Evolutionary conservation across 2,888 invertebrate genomes (phyloP).

Genomic region (Calameuta filiformis): DNA sequence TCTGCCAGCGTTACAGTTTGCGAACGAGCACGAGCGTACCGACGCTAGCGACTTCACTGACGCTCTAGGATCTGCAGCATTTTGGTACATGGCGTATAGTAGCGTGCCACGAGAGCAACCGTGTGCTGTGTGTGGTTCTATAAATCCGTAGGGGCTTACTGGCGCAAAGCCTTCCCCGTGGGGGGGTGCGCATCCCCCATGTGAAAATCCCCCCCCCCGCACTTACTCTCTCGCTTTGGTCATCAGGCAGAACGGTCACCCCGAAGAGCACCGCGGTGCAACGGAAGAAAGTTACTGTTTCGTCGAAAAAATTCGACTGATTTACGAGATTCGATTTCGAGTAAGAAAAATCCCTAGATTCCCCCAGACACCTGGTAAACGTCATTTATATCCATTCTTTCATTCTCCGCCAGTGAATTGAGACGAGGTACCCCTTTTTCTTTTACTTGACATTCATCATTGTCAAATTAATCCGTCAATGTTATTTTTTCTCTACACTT

Average conservation of each 20-base stretch:
- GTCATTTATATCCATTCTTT: background rate
- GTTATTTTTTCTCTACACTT: background rate
- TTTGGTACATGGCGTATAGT: constrained; percentile 59
- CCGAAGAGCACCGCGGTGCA: background rate
- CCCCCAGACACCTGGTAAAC: background rate
- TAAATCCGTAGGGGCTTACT: constrained; percentile 65
- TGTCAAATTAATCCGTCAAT: background rate
- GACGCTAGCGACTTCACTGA: constrained; percentile 5
- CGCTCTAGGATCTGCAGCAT: constrained; percentile 47
- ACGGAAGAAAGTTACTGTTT: background rate
- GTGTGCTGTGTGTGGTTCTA: constrained; percentile 64
- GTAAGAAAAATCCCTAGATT: background rate
- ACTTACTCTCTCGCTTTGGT: constrained; percentile 28
- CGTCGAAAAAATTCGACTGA: background rate
- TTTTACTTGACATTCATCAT: background rate
- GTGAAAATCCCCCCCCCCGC: background rate
- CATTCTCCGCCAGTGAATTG: background rate
- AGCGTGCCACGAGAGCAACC: constrained; percentile 40
- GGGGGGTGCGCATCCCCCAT: constrained; percentile 48
- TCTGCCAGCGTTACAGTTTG: constrained; percentile 29
- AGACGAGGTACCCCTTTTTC: background rate
- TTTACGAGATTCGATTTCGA: background rate
- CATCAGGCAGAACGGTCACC: constrained; percentile 20
- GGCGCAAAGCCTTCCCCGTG: constrained; percentile 67
- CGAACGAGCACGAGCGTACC: constrained; percentile 15